Conservation (phyloP, 2,113 vertebrate genomes). For the Ellobius talpinus region DNA sequence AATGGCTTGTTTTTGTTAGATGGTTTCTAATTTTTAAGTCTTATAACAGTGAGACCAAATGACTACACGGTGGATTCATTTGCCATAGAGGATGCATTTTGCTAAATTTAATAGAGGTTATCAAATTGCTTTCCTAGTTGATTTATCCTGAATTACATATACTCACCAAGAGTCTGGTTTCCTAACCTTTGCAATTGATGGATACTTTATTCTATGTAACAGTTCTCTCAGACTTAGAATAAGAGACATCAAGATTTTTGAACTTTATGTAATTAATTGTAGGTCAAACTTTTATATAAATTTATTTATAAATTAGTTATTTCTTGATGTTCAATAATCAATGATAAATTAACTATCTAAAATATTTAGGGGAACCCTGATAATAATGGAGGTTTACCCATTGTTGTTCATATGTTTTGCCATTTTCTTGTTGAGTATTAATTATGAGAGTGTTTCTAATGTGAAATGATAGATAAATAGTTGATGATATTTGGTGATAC, state of each 20-base stretch:
- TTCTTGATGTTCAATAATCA: background rate
- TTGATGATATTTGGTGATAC: background rate
- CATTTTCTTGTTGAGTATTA: background rate
- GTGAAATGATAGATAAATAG: background rate
- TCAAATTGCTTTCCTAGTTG: background rate
- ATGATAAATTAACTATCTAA: background rate
- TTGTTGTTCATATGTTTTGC: background rate
- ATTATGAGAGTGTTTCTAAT: background rate
- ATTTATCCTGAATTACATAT: background rate
- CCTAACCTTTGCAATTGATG: background rate
- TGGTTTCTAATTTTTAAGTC: background rate
- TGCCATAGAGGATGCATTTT: background rate
- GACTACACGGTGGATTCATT: background rate
- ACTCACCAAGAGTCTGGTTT: background rate
- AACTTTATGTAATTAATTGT: background rate
- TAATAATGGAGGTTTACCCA: background rate
- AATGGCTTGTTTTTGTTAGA: background rate
- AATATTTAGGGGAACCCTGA: background rate
- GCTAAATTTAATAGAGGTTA: background rate
- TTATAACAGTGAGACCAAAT: background rate
- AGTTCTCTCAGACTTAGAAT: background rate
- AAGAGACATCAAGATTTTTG: background rate
- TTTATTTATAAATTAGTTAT: background rate
- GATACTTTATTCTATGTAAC: background rate
- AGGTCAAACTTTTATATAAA: background rate